Conservation (phyloP, 2,888 invertebrate genomes). For the Ophion slaviceki region DNA sequence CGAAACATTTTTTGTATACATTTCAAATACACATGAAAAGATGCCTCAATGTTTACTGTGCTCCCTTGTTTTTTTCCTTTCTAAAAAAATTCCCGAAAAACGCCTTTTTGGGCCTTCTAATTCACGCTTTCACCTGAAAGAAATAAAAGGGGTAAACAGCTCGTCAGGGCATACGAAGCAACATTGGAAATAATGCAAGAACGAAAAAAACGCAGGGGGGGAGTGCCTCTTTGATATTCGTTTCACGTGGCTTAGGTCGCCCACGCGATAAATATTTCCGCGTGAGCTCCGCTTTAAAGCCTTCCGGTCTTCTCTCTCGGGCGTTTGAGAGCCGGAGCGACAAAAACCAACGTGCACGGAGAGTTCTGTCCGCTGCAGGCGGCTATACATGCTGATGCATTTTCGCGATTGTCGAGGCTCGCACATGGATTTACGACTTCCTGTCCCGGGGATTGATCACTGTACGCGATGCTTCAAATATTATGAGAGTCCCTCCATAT, state of each 20-base stretch:
- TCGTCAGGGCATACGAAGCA: too few species aligned
- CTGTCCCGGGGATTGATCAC: constrained; percentile 37
- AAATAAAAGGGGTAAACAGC: too few species aligned
- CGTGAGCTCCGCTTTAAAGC: constrained; percentile 28
- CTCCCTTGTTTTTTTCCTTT: too few species aligned
- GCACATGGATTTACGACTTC: constrained; percentile 67
- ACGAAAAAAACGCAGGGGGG: constrained; percentile 33
- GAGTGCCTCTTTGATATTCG: constrained; percentile 58
- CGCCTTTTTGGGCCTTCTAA: too few species aligned
- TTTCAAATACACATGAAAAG: too few species aligned
- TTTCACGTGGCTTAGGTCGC: constrained; percentile 50
- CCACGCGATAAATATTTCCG: constrained; percentile 38
- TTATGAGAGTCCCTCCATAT: constrained; percentile 28
- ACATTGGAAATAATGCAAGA: constrained; percentile 12
- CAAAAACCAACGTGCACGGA: constrained; percentile 19
- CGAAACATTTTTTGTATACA: too few species aligned
- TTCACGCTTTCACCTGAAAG: too few species aligned
- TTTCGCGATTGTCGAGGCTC: constrained; percentile 64
- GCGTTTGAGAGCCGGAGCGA: background rate
- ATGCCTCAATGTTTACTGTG: too few species aligned
- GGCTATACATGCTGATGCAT: constrained; percentile 52
- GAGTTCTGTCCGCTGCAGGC: background rate
- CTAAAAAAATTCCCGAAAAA: too few species aligned
- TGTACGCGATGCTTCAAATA: constrained; percentile 20
- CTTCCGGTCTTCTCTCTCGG: constrained; percentile 55